A percentile compares a stretch with the other conserved stretches of the same genome.
Conservation (phyloP, 64 coral and sea anemone species). For the Anthopleura sola region DNA sequence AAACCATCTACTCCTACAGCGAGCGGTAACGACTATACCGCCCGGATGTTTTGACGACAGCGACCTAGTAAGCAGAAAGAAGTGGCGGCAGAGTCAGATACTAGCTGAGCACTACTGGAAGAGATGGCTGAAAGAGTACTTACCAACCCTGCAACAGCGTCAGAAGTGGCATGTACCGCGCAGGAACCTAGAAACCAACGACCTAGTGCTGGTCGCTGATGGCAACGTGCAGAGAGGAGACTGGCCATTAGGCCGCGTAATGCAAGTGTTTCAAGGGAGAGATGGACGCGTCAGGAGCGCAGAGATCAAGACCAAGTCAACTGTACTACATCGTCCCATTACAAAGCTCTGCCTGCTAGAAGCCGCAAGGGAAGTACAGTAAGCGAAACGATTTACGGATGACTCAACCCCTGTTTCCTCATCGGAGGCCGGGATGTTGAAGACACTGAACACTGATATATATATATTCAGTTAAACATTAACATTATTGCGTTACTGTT, state of each 20-base stretch:
- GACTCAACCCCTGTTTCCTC: too few relatives aligned
- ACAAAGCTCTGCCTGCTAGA: too few relatives aligned
- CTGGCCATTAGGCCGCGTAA: neutral
- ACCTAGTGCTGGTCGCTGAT: neutral
- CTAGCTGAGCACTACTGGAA: constrained; percentile 33
- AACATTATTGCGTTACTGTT: too few relatives aligned
- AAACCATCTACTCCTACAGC: neutral
- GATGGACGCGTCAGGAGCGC: too few relatives aligned
- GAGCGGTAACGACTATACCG: neutral
- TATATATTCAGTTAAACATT: too few relatives aligned
- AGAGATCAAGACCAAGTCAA: too few relatives aligned
- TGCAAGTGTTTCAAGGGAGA: too few relatives aligned
- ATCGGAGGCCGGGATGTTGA: too few relatives aligned
- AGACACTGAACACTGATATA: too few relatives aligned
- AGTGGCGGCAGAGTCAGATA: constrained; percentile 40
- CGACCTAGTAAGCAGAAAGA: constrained; percentile 14
- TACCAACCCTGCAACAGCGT: constrained; percentile 5
- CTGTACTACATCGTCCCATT: too few relatives aligned
- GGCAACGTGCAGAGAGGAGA: neutral
- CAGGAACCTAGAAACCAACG: neutral
- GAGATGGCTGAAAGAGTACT: constrained; percentile 35
- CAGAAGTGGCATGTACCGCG: neutral
- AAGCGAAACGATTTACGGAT: too few relatives aligned
- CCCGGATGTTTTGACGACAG: neutral
- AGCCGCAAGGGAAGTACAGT: neutral